phyloP scores from a whole-genome alignment of 2,888 invertebrate species.

The Tenthredo distinguenda region DNA sequence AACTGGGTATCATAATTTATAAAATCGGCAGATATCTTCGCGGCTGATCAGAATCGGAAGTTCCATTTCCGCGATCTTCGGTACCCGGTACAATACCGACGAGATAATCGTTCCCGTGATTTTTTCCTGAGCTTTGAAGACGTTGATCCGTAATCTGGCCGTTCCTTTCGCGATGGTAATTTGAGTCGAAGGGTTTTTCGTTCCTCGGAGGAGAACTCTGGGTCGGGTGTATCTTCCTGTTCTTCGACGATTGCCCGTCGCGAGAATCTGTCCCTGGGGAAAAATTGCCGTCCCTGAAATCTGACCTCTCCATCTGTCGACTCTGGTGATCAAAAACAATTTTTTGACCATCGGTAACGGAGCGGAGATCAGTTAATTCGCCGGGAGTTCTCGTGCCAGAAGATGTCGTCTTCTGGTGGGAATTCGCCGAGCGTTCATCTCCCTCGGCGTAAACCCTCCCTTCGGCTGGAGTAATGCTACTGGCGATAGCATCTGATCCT shows the following conservation, averaged over 20 bases:
- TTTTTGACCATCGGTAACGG: neutral
- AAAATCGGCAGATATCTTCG: slow-evolving; percentile 43
- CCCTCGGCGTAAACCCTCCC: slow-evolving; percentile 13
- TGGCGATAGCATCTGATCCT: slow-evolving; percentile 61
- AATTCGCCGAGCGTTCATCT: neutral
- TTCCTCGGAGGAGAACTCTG: neutral
- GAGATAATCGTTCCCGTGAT: slow-evolving; percentile 13
- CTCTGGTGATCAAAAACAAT: neutral
- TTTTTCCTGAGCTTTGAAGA: neutral
- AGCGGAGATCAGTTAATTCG: neutral
- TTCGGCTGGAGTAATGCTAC: neutral
- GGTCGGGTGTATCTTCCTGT: neutral
- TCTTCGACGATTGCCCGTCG: neutral
- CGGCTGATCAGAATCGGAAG: neutral
- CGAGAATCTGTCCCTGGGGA: neutral
- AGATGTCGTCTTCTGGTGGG: neutral
- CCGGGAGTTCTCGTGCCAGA: neutral
- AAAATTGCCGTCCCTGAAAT: neutral
- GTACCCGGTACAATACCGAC: slow-evolving; percentile 13
- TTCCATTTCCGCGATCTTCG: neutral
- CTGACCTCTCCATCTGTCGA: neutral
- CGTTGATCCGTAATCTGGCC: neutral
- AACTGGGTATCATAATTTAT: neutral
- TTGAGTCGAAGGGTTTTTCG: neutral
- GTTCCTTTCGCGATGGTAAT: neutral